Percentiles rank a stretch among this genome's conserved stretches.
These are phyloP conservation scores for Drosophila sulfurigaster DNA, from an alignment of 1,140 invertebrate genomes.

Conservation along the genomic window DNA sequence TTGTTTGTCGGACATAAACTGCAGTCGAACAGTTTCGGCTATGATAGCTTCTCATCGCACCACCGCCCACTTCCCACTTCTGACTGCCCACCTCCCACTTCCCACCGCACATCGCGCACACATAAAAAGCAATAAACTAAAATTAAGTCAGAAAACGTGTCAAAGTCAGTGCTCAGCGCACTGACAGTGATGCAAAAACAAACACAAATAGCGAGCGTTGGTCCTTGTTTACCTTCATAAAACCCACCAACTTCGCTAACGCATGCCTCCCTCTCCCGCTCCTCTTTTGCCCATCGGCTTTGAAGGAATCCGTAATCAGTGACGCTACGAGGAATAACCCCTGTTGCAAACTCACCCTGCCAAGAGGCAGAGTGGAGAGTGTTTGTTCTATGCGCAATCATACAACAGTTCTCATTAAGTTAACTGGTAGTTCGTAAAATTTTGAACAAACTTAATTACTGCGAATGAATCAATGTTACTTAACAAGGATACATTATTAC, in stretches of 20 bases:
- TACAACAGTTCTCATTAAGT: slow-evolving; percentile 6
- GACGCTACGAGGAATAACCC: slow-evolving; percentile 11
- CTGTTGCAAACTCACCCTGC: not conserved
- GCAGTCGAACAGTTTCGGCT: slow-evolving; percentile 40
- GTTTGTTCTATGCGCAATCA: not conserved
- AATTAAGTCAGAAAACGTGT: slow-evolving; percentile 84
- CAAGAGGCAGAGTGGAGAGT: not conserved
- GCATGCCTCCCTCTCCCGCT: not conserved
- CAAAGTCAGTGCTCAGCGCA: slow-evolving; percentile 79
- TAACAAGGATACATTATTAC: slow-evolving; percentile 4
- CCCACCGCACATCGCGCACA: slow-evolving; percentile 39
- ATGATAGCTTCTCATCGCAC: slow-evolving; percentile 19
- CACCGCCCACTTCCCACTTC: slow-evolving; percentile 23
- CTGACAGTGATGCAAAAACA: slow-evolving; percentile 79
- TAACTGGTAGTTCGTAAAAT: slow-evolving; percentile 9
- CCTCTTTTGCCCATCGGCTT: slow-evolving; percentile 16
- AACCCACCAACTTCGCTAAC: slow-evolving; percentile 27
- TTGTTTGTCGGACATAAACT: slow-evolving; percentile 64
- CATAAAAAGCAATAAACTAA: slow-evolving; percentile 81
- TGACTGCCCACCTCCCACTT: slow-evolving; percentile 3
- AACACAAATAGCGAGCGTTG: slow-evolving; percentile 76
- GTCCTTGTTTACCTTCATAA: slow-evolving; percentile 76
- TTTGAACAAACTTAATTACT: slow-evolving; percentile 17
- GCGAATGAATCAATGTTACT: slow-evolving; percentile 7
- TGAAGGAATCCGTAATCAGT: slow-evolving; percentile 15